Percentiles rank a stretch among this genome's conserved stretches.
Evolutionary conservation across 2,113 vertebrate genomes (phyloP).

Genomic region (Agapornis roseicollis): DNA sequence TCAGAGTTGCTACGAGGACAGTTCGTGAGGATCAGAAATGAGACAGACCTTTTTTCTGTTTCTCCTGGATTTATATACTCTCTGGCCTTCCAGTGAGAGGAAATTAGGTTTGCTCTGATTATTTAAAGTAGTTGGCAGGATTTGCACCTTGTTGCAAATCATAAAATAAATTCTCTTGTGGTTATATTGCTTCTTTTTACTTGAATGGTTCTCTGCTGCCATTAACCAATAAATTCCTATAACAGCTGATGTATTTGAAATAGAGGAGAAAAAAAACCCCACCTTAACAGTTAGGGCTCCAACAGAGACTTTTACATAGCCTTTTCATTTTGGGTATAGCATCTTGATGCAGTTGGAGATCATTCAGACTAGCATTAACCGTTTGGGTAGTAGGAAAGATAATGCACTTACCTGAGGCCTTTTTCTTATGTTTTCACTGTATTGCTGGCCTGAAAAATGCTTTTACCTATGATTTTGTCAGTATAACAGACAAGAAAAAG

Average conservation of each 20-base stretch:
- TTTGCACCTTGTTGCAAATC: constrained; percentile 33
- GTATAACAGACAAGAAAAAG: neutral
- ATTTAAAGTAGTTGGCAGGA: constrained; percentile 49
- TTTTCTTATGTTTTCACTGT: neutral
- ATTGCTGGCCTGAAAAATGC: neutral
- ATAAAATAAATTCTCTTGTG: constrained; percentile 35
- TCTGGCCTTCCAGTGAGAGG: neutral
- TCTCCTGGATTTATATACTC: constrained; percentile 13
- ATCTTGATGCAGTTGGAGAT: neutral
- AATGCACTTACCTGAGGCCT: neutral
- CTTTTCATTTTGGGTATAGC: constrained; percentile 13
- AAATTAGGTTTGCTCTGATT: constrained; percentile 42
- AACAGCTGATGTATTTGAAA: constrained; percentile 26
- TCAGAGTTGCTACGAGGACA: neutral
- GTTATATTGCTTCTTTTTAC: constrained; percentile 16
- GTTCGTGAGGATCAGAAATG: neutral
- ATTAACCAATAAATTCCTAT: constrained; percentile 39
- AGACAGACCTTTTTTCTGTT: neutral
- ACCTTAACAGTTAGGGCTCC: neutral
- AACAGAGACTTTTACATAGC: neutral
- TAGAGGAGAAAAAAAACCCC: neutral
- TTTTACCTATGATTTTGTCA: neutral
- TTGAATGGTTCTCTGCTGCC: neutral
- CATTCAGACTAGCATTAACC: neutral
- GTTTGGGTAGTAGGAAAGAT: neutral